phyloP scores from a whole-genome alignment of 2,888 invertebrate species.

The Scaptomyza parva region DNA sequence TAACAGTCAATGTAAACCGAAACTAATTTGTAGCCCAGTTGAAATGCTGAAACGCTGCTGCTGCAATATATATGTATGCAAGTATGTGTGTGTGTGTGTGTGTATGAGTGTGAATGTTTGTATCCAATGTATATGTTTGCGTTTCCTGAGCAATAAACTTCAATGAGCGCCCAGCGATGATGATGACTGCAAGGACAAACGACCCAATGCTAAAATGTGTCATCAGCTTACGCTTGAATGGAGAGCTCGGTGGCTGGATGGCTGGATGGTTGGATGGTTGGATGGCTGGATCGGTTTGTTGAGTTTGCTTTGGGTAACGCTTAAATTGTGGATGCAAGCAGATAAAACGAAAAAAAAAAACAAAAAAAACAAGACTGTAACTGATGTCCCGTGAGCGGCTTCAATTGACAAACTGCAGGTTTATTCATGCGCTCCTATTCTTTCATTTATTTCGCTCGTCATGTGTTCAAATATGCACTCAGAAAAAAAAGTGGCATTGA shows the following conservation, averaged over 20 bases:
- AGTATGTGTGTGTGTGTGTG: neutral
- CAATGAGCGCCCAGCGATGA: conserved; percentile 63
- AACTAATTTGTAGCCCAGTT: conserved; percentile 60
- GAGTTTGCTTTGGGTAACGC: conserved; percentile 9
- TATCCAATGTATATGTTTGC: conserved; percentile 66
- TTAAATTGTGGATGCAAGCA: conserved; percentile 25
- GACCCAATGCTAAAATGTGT: conserved; percentile 69
- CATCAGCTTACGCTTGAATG: conserved; percentile 61
- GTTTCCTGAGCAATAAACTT: conserved; percentile 73
- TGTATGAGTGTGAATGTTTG: too few species aligned
- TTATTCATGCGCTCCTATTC: conserved; percentile 6
- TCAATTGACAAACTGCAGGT: conserved; percentile 50
- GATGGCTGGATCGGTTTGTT: neutral
- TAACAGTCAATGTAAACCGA: conserved; percentile 38
- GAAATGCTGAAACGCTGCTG: conserved; percentile 46
- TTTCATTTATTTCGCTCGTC: neutral
- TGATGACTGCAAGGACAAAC: conserved; percentile 29
- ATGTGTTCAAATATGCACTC: conserved; percentile 1
- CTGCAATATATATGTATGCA: conserved; percentile 48
- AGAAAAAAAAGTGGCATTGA: neutral
- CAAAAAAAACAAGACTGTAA: conserved; percentile 1
- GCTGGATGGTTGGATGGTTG: too few species aligned
- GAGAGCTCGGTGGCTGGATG: conserved; percentile 1
- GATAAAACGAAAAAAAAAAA: neutral
- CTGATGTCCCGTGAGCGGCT: conserved; percentile 42